Base-by-base conservation (phyloP, 2,888 invertebrate genomes). In the Nomada fabriciana region DNA sequence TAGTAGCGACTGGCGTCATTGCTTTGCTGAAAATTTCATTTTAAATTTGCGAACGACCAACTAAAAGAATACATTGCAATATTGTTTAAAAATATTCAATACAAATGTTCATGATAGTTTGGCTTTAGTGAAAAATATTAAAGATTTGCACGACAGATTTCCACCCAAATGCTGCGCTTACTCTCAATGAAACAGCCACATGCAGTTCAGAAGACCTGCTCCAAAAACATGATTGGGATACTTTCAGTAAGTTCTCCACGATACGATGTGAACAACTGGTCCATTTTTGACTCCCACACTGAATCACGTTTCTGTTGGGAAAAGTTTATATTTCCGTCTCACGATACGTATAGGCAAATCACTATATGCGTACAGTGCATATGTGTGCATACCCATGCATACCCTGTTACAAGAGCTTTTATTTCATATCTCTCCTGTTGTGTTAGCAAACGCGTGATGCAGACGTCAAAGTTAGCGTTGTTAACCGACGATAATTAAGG, bases 401-500 rank as follows among this genome's bases (percentile, higher is more conserved):
- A n/a, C n/a, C 5, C 29, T 29, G 29, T 11, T 15, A 13, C 43
- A 20, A 9, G 13, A 25, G 7, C 2, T 25, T n/a, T 23, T n/a
- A 23, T 59, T 65, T 25, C 59, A 13, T 18, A 2, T 43, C n/a
- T 42, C 47, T 43, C 1, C 18, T 15, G 36, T n/a, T 2, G 1
- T 36, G 36, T 7, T 36, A 36, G 36, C 7, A 7, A 36, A 36
- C 25, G 20, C 15, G 10, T 13, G 10, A 50, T 20, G 42, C 3
- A 20, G 57, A 52, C 50, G 20, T 64, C 9, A 29, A 18, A 15
- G 59, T 23, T 57, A 43, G 50, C 23, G 23, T 4, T 52, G 55
- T 42, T 68, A 79, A 76, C 23, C n/a, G 29, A 42, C 5, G 25
- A 47, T 78, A 80, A 80, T 78, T 78, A 52, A 25, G 15, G n/a